A percentile compares a stretch with the other conserved stretches of the same genome.
These are phyloP conservation scores for Drosophila eugracilis DNA, from an alignment of 1,140 invertebrate genomes.

Conservation along the genomic window DNA sequence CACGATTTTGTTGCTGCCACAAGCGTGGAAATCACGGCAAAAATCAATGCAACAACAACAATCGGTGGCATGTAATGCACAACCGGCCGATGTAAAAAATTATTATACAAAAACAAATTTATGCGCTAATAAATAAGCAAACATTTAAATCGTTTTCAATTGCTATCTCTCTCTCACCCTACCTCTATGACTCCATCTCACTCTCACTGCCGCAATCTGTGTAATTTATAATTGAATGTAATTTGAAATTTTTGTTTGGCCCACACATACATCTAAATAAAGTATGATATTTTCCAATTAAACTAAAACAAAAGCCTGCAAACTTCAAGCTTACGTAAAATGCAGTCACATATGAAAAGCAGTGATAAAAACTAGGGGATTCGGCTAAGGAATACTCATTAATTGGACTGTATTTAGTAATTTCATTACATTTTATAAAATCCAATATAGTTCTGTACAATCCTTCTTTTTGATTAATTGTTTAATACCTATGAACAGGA, in stretches of 20 bases:
- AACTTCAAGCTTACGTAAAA: slow-evolving; percentile 1
- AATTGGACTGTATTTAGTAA: not conserved
- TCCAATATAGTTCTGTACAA: too few species aligned
- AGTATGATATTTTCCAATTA: slow-evolving; percentile 37
- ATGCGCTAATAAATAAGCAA: slow-evolving; percentile 69
- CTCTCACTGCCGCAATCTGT: slow-evolving; percentile 26
- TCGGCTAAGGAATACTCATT: not conserved
- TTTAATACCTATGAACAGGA: too few species aligned
- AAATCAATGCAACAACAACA: slow-evolving; percentile 42
- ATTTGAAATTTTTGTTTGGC: slow-evolving; percentile 30
- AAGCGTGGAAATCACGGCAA: slow-evolving; percentile 51
- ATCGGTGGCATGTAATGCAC: slow-evolving; percentile 44
- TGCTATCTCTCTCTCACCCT: slow-evolving; percentile 23
- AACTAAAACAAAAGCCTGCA: slow-evolving; percentile 27
- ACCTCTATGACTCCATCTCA: too few species aligned
- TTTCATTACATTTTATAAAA: too few species aligned
- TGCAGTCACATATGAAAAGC: not conserved
- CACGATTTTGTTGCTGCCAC: slow-evolving; percentile 34
- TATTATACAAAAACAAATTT: slow-evolving; percentile 64
- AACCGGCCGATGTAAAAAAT: slow-evolving; percentile 21
- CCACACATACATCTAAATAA: slow-evolving; percentile 12
- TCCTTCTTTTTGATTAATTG: too few species aligned
- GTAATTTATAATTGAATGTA: slow-evolving; percentile 53
- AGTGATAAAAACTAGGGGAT: not conserved
- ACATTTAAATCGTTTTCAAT: slow-evolving; percentile 60